phyloP scores from a whole-genome alignment of 1,140 invertebrate genomes.

The Trialeurodes vaporariorum region DNA sequence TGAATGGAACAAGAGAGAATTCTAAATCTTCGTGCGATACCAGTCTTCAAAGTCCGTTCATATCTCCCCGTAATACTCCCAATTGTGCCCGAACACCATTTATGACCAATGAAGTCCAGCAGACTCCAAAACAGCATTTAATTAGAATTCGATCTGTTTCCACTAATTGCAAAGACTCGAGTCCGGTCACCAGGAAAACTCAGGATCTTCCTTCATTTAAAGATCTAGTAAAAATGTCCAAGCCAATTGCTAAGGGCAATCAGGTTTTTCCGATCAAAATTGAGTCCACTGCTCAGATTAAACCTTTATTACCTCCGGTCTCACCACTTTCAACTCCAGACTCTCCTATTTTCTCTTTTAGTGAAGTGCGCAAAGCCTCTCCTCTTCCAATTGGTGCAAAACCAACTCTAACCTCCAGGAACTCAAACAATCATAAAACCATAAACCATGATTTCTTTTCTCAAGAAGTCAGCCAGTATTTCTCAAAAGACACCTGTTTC shows the following conservation, averaged over 20 bases:
- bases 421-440: neutral
- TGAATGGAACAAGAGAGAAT: slow-evolving; percentile 27
- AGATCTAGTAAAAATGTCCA: neutral
- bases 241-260: neutral
- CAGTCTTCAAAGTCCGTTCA: slow-evolving; percentile 34
- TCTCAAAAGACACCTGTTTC: neutral
- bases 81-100: too few relatives aligned
- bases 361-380: neutral
- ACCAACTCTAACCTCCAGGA: neutral
- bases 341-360: neutral
- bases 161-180: neutral
- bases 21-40: neutral
- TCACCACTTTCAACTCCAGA: neutral
- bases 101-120: neutral
- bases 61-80: slow-evolving; percentile 35
- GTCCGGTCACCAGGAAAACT: neutral
- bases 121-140: neutral
- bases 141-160: neutral
- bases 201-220: neutral
- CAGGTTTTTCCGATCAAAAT: too few relatives aligned
- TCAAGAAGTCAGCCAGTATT: too few relatives aligned
- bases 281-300: too few relatives aligned
- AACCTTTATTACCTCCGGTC: neutral
- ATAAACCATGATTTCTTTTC: too few relatives aligned
- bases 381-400: neutral